phyloP scores from a whole-genome alignment of 2,797 vertebrate genomes.

The Chromobotia macracanthus region DNA sequence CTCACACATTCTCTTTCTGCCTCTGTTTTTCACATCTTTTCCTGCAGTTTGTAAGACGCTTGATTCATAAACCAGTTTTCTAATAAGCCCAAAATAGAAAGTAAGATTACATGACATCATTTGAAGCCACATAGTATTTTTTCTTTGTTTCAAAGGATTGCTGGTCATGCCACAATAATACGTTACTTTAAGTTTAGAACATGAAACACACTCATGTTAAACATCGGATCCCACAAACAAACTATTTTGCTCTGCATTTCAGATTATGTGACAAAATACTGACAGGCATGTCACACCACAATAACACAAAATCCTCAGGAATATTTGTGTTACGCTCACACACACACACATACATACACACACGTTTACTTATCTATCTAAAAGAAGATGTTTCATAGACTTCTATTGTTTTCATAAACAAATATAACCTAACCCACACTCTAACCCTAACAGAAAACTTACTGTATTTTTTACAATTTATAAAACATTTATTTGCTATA shows the following conservation, averaged over 20 bases:
- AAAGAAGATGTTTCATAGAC: too few species aligned
- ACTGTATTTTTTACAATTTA: too few species aligned
- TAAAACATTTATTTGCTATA: too few species aligned
- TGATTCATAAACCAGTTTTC: not conserved
- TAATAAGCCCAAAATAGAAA: slow-evolving; percentile 21
- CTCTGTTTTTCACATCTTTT: slow-evolving; percentile 34
- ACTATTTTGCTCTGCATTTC: too few species aligned
- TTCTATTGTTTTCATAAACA: too few species aligned
- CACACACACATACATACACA: not conserved
- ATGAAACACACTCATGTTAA: too few species aligned
- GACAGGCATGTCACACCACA: not conserved
- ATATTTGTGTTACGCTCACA: not conserved
- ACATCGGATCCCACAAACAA: too few species aligned
- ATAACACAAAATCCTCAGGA: not conserved
- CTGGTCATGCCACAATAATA: not conserved
- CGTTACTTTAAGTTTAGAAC: not conserved
- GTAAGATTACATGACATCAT: not conserved
- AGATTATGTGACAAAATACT: not conserved
- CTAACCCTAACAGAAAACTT: too few species aligned
- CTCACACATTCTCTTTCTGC: slow-evolving; percentile 36
- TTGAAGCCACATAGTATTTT: not conserved
- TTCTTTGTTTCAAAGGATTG: not conserved
- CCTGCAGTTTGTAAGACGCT: slow-evolving; percentile 7
- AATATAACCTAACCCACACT: too few species aligned
- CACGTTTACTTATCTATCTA: too few species aligned